Conservation (phyloP, 2,888 invertebrate genomes). For the Adineta ricciae region DNA sequence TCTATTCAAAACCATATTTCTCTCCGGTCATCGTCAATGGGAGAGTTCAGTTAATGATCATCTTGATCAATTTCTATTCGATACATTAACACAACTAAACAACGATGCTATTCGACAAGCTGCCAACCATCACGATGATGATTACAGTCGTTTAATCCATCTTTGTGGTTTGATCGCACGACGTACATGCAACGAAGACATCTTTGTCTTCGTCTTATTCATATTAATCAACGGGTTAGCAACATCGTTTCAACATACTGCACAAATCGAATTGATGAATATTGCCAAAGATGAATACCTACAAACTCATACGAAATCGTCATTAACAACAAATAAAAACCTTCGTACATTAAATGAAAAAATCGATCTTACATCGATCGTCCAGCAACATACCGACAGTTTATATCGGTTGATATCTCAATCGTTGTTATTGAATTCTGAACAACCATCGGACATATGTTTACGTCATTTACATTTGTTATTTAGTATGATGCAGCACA, state of each 20-base stretch:
- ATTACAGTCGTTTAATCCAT: conserved; percentile 4
- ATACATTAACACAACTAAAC: conserved; percentile 5
- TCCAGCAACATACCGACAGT: neutral
- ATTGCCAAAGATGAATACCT: neutral
- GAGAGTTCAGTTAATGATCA: neutral
- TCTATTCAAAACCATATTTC: neutral
- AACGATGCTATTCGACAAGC: neutral
- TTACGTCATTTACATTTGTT: conserved; percentile 1
- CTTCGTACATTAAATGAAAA: neutral
- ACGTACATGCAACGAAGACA: neutral
- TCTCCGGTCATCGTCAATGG: neutral
- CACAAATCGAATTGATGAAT: neutral
- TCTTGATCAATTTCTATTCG: conserved; percentile 2
- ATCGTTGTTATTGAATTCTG: neutral
- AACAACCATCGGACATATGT: neutral
- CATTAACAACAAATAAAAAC: neutral
- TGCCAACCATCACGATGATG: neutral
- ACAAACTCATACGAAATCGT: neutral
- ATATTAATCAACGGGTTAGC: neutral
- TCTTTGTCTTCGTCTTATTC: neutral
- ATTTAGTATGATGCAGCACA: neutral
- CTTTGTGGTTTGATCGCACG: neutral
- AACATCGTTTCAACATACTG: neutral
- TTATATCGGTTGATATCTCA: neutral
- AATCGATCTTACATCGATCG: neutral